Evolutionary conservation across 2,797 vertebrate genomes (phyloP).

Genomic region (Alauda arvensis): DNA sequence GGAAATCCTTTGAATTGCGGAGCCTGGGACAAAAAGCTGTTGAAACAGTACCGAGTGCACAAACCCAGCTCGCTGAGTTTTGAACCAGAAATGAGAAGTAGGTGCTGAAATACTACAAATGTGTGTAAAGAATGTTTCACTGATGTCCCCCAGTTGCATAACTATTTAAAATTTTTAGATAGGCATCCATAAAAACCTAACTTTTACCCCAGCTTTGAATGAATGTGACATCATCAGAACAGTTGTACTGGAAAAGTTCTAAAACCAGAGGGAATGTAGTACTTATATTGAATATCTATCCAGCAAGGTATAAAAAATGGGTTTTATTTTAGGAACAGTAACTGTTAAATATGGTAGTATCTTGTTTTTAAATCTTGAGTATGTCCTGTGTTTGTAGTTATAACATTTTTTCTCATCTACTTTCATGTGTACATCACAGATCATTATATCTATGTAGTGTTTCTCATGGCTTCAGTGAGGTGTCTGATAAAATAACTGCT

Average conservation of each 20-base stretch:
- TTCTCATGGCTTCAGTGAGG: background rate
- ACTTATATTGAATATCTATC: background rate
- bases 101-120: constrained; percentile 52
- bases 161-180: background rate
- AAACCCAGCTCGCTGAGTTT: constrained; percentile 95
- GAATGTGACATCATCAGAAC: background rate
- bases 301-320: background rate
- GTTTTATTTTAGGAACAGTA: background rate
- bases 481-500: background rate
- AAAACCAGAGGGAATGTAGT: background rate
- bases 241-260: background rate
- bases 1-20: constrained; percentile 96
- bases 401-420: background rate
- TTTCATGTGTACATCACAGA: background rate
- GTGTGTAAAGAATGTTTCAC: background rate
- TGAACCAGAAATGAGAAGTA: constrained; percentile 94
- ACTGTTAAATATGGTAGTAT: background rate
- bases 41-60: constrained; percentile 94
- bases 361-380: background rate
- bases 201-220: background rate
- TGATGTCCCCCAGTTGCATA: background rate
- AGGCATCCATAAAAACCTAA: background rate
- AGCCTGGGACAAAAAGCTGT: constrained; percentile 94
- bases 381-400: background rate
- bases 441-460: background rate